Percentiles rank a stretch among this genome's conserved stretches.
Evolutionary conservation across 2,888 invertebrate species (phyloP).

Genomic region (Agrochola litura): DNA sequence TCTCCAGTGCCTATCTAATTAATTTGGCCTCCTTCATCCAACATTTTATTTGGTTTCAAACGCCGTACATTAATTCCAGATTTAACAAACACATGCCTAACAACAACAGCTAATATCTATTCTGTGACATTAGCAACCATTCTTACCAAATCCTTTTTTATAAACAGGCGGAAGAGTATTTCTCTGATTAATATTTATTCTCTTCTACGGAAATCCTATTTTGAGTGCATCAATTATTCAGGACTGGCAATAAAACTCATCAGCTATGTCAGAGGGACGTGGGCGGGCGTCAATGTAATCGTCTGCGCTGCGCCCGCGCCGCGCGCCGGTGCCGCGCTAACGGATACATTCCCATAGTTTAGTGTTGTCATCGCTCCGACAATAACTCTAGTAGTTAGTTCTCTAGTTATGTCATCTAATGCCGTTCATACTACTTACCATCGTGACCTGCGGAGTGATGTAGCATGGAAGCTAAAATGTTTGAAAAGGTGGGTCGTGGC

Average conservation of each 20-base stretch:
- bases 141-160: background rate
- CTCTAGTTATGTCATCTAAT: background rate
- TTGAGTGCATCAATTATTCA: slow-evolving; percentile 62
- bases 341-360: slow-evolving; percentile 50
- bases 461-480: background rate
- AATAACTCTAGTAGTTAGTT: slow-evolving; percentile 16
- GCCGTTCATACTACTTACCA: background rate
- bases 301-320: slow-evolving; percentile 13
- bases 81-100: background rate
- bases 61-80: background rate
- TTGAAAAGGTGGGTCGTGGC: background rate
- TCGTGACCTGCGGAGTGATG: background rate
- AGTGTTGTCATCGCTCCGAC: slow-evolving; percentile 41
- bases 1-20: background rate
- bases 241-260: slow-evolving; percentile 63
- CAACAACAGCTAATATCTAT: background rate
- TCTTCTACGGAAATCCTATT: slow-evolving; percentile 55
- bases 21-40: background rate
- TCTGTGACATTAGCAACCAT: slow-evolving; percentile 1
- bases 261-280: slow-evolving; percentile 48
- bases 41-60: background rate
- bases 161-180: slow-evolving; percentile 15
- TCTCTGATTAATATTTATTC: slow-evolving; percentile 24
- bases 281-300: slow-evolving; percentile 57
- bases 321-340: slow-evolving; percentile 1